Conservation (phyloP, 2,888 invertebrate genomes). For the Pimpla rufipes region DNA sequence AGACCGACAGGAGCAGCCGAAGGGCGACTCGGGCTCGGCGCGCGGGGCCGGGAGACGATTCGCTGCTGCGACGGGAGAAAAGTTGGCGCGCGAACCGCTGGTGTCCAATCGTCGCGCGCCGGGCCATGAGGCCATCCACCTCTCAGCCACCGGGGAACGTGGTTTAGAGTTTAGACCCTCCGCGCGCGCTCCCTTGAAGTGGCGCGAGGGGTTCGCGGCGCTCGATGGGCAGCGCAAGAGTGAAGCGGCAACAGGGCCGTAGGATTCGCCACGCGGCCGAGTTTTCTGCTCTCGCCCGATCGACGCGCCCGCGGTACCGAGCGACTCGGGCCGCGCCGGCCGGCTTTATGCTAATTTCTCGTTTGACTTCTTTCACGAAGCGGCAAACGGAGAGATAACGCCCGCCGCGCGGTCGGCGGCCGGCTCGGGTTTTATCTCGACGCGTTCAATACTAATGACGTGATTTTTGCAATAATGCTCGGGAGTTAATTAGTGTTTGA, state of each 20-base stretch:
- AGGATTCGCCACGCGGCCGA: neutral
- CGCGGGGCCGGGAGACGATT: slow-evolving; percentile 10
- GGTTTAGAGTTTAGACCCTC: neutral
- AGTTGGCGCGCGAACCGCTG: slow-evolving; percentile 41
- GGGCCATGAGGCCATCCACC: slow-evolving; percentile 39
- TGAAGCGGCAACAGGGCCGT: slow-evolving; percentile 42
- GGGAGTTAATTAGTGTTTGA: no score
- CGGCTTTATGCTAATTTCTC: no score
- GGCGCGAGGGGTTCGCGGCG: slow-evolving; percentile 16
- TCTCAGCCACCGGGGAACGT: slow-evolving; percentile 9
- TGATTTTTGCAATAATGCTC: no score
- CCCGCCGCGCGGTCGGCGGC: no score
- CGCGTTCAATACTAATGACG: no score
- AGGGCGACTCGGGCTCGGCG: slow-evolving; percentile 11
- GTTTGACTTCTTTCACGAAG: no score
- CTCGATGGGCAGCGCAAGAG: slow-evolving; percentile 35
- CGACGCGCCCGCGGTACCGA: no score
- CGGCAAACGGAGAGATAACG: no score
- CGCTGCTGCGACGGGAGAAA: slow-evolving; percentile 11
- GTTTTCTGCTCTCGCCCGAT: neutral
- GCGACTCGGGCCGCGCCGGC: no score
- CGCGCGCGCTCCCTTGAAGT: slow-evolving; percentile 17
- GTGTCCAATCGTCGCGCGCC: slow-evolving; percentile 20
- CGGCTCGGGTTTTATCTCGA: no score
- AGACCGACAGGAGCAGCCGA: neutral